These are phyloP conservation scores for Cyprinodon variegatus DNA, from an alignment of 2,113 vertebrate genomes.

Conservation along the genomic window DNA sequence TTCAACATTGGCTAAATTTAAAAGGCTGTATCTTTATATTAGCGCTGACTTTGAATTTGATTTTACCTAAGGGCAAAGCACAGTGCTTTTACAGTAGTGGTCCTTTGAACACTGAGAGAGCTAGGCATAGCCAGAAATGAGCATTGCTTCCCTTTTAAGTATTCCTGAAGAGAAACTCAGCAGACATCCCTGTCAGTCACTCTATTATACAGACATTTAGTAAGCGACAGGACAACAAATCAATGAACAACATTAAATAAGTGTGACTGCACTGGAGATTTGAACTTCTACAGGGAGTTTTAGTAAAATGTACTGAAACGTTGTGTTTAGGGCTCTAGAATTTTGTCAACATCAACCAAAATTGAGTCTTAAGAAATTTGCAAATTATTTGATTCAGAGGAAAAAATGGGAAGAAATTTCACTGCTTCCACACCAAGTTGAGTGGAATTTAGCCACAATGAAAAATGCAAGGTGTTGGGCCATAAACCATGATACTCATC, in stretches of 20 bases:
- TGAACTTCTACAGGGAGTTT: too few species aligned
- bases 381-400: too few species aligned
- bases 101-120: conserved; percentile 67
- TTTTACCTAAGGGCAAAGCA: conserved; percentile 75
- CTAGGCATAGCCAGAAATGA: conserved; percentile 47
- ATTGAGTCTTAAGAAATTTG: too few species aligned
- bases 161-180: conserved; percentile 34
- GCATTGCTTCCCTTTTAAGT: conserved; percentile 49
- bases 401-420: too few species aligned
- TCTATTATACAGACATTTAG: conserved; percentile 17
- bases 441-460: too few species aligned
- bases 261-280: background rate
- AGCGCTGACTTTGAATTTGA: conserved; percentile 53
- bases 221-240: conserved; percentile 36
- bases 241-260: conserved; percentile 40
- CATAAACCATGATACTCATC: too few species aligned
- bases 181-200: conserved; percentile 38
- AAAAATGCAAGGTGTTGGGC: too few species aligned
- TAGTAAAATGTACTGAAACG: too few species aligned
- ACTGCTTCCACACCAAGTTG: too few species aligned
- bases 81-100: conserved; percentile 52
- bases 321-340: too few species aligned
- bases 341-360: too few species aligned
- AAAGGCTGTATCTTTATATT: conserved; percentile 29
- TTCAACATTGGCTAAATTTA: conserved; percentile 44